A percentile compares a stretch with the other conserved stretches of the same genome.
Conservation (phyloP, 2,888 invertebrate genomes). For the Lamellibrachia columna region DNA sequence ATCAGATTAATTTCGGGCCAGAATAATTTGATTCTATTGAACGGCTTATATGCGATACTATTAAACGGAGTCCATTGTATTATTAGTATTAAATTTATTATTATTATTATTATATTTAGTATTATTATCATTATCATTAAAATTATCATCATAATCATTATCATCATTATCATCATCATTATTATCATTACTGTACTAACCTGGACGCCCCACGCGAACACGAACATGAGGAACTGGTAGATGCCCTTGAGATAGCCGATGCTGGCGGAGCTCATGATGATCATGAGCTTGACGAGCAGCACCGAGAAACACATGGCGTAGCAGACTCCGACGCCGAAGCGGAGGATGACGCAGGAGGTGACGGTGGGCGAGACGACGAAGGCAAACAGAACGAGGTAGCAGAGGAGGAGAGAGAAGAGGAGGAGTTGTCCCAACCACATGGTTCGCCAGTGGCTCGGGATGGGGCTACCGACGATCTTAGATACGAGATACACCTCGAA, state of each 20-base stretch:
- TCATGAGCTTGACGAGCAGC: slow-evolving; percentile 91
- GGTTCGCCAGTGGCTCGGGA: slow-evolving; percentile 56
- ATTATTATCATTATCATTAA: no score
- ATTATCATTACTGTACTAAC: background rate
- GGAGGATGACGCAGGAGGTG: slow-evolving; percentile 66
- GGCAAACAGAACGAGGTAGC: slow-evolving; percentile 65
- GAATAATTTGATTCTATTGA: no score
- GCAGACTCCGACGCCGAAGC: slow-evolving; percentile 66
- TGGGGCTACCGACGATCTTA: slow-evolving; percentile 77
- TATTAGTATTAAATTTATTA: no score
- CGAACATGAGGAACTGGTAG: slow-evolving; percentile 85
- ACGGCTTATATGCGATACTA: no score
- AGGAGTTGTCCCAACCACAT: slow-evolving; percentile 67
- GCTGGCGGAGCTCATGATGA: slow-evolving; percentile 88
- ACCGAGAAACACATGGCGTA: slow-evolving; percentile 87
- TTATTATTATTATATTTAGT: no score
- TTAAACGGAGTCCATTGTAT: no score
- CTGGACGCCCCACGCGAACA: slow-evolving; percentile 87
- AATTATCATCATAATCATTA: no score
- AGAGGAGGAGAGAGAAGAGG: slow-evolving; percentile 65
- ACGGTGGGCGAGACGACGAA: slow-evolving; percentile 64
- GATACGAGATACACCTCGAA: slow-evolving; percentile 89
- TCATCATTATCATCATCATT: no score
- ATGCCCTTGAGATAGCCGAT: slow-evolving; percentile 80
- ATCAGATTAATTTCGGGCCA: no score